phyloP scores from a whole-genome alignment of 2,888 invertebrate genomes.

The Troilus luridus region DNA sequence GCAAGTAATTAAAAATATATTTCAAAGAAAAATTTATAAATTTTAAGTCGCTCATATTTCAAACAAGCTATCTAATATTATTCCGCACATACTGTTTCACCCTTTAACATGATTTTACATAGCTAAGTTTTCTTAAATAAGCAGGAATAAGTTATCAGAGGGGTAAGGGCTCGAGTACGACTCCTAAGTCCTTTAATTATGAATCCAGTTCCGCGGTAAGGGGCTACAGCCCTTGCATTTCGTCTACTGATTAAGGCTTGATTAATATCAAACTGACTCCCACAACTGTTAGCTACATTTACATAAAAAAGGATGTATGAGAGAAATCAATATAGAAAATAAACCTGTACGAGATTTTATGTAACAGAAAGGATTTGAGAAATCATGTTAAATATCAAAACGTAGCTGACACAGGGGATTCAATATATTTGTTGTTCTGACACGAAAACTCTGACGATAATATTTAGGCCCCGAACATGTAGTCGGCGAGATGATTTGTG shows the following conservation, averaged over 20 bases:
- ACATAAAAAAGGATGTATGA: too few species aligned
- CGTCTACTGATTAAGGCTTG: neutral
- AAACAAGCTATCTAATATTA: neutral
- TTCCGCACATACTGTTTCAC: neutral
- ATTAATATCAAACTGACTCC: neutral
- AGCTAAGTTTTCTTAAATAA: constrained; percentile 3
- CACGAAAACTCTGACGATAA: too few species aligned
- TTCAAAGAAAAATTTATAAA: neutral
- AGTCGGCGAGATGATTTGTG: too few species aligned
- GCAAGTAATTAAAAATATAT: too few species aligned
- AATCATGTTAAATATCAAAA: too few species aligned
- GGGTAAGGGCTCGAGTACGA: neutral
- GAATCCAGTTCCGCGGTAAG: neutral
- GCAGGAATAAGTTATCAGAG: neutral
- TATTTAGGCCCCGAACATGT: too few species aligned
- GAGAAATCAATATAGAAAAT: too few species aligned
- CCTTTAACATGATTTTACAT: neutral
- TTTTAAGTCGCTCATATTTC: neutral
- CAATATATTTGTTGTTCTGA: too few species aligned
- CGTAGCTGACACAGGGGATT: too few species aligned
- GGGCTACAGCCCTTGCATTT: neutral
- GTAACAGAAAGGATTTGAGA: too few species aligned
- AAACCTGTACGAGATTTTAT: too few species aligned
- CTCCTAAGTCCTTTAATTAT: neutral
- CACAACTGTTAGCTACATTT: neutral